Percentiles rank a stretch among this genome's conserved stretches.
phyloP scores from a whole-genome alignment of 2,797 vertebrate genomes.

The Holocentrus rufus region DNA sequence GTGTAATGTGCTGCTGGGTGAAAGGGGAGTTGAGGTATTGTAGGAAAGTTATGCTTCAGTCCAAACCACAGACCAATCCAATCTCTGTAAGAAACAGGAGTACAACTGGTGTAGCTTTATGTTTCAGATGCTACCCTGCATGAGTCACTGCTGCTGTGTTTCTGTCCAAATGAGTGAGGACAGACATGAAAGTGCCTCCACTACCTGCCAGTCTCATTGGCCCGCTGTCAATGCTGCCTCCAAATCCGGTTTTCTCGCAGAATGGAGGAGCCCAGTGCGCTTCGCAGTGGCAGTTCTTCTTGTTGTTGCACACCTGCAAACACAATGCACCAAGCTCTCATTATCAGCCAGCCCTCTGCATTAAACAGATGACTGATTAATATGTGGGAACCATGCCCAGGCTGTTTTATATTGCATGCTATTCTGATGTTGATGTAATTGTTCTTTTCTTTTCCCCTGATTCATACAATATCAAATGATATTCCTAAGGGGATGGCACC shows the following conservation, averaged over 20 bases:
- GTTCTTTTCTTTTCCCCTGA: not conserved
- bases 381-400: not conserved
- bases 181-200: slow-evolving; percentile 17
- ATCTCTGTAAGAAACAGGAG: slow-evolving; percentile 19
- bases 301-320: slow-evolving; percentile 93
- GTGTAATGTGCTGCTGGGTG: slow-evolving; percentile 15
- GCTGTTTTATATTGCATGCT: not conserved
- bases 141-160: slow-evolving; percentile 17
- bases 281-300: slow-evolving; percentile 94
- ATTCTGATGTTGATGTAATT: not conserved
- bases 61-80: slow-evolving; percentile 42
- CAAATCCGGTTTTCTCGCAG: slow-evolving; percentile 89
- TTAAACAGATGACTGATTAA: not conserved
- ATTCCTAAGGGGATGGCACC: not conserved
- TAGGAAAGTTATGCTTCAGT: slow-evolving; percentile 31
- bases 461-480: not conserved
- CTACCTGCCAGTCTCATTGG: slow-evolving; percentile 89
- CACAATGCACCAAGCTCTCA: not conserved
- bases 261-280: slow-evolving; percentile 91
- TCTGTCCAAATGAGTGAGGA: slow-evolving; percentile 41
- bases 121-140: slow-evolving; percentile 19
- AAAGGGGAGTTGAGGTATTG: slow-evolving; percentile 20
- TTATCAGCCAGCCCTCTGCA: not conserved
- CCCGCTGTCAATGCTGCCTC: slow-evolving; percentile 92
- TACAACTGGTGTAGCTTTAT: slow-evolving; percentile 28